phyloP scores from a whole-genome alignment of 2,888 invertebrate species.

The Archips xylosteana region DNA sequence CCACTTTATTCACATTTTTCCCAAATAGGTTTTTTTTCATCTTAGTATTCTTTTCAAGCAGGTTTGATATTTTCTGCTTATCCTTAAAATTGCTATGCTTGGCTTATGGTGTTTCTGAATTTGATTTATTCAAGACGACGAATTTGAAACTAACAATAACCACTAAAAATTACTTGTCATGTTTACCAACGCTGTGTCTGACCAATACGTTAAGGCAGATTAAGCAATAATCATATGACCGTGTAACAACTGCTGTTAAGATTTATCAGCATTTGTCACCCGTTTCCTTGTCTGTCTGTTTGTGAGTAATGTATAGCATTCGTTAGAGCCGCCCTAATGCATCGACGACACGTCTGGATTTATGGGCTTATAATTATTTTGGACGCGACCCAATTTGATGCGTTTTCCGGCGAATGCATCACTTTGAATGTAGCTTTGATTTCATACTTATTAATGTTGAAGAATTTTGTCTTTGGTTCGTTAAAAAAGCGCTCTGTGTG shows the following conservation, averaged over 20 bases:
- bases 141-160: too few relatives aligned
- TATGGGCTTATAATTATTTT: slow-evolving; percentile 71
- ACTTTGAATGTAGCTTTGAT: slow-evolving; percentile 23
- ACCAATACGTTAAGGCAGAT: slow-evolving; percentile 2
- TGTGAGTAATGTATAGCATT: slow-evolving; percentile 31
- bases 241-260: slow-evolving; percentile 8
- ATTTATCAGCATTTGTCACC: slow-evolving; percentile 34
- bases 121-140: background rate
- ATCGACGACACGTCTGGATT: slow-evolving; percentile 56
- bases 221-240: slow-evolving; percentile 19
- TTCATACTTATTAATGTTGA: background rate
- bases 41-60: too few relatives aligned
- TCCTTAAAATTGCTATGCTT: too few relatives aligned
- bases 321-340: slow-evolving; percentile 50
- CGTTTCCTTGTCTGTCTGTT: slow-evolving; percentile 35
- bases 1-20: too few relatives aligned
- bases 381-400: slow-evolving; percentile 67
- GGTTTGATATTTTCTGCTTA: too few relatives aligned
- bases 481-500: background rate
- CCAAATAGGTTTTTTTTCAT: too few relatives aligned
- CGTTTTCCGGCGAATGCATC: slow-evolving; percentile 51
- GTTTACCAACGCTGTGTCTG: background rate
- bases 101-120: too few relatives aligned
- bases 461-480: background rate
- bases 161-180: background rate